phyloP scores from a whole-genome alignment of 2,113 vertebrate genomes.

The Sula dactylatra region DNA sequence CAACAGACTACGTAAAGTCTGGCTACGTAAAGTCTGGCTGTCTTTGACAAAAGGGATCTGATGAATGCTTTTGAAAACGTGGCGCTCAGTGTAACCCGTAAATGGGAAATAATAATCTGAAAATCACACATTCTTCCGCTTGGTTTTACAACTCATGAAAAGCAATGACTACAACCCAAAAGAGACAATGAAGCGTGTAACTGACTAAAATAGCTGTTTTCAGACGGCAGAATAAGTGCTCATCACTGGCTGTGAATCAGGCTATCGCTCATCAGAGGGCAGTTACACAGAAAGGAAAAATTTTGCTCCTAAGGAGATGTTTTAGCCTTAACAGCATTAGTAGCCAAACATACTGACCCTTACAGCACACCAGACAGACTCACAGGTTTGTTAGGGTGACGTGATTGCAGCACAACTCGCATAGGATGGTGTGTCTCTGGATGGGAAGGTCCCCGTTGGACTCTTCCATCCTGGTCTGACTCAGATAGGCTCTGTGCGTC shows the following conservation, averaged over 20 bases:
- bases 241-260: not conserved
- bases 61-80: not conserved
- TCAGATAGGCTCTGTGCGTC: not conserved
- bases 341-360: not conserved
- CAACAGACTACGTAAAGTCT: not conserved
- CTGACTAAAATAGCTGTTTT: not conserved
- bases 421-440: not conserved
- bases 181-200: rapidly evolving
- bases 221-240: not conserved
- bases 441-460: not conserved
- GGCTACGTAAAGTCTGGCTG: not conserved
- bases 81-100: not conserved
- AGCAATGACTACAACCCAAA: not conserved
- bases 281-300: not conserved
- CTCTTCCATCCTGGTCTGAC: conserved; percentile 38
- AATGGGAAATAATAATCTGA: not conserved
- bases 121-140: not conserved
- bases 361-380: conserved; percentile 17
- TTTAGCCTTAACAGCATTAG: not conserved
- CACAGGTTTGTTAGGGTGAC: conserved; percentile 56
- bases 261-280: not conserved
- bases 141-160: not conserved
- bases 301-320: not conserved
- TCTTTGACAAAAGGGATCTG: not conserved
- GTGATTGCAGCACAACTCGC: not conserved